Evolutionary conservation across 2,113 vertebrate genomes (phyloP), one percentile per base, ranked within the genome.

Genomic region (Sturnira hondurensis): DNA sequence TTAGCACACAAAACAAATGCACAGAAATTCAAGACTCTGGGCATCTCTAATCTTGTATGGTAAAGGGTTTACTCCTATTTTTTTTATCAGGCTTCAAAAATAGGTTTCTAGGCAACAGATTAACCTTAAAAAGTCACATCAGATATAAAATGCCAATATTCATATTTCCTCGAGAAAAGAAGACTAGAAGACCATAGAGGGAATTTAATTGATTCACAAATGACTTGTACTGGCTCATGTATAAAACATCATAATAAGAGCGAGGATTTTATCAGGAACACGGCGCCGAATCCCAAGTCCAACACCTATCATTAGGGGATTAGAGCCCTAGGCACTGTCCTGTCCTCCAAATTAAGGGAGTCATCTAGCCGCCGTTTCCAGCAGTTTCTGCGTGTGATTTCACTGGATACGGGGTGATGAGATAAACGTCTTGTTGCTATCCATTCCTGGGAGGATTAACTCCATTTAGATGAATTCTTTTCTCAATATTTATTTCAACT

Each of bases 371-470:
- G 98, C 97, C 95, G 96, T 98, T 98, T 97, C 96, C 95, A 96
- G 87, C 96, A 96, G 95, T 97, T 98, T 96, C 97, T 77, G 98
- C 97, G 98, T 98, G 97, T 98, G 97, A 98, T 97, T 98, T 98
- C 96, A 97, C 88, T 96, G 96, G 96, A 97, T 98, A 97, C 95
- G 82, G 81, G 56, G 36, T 94, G 97, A 98, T 98, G 98, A 98
- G 98, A 95, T 98, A 98, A 98, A 94, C 98, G 98, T 97, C 98
- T 98, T 86, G 81, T 98, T 98, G 96, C 94, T 98, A 92, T 96
- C 96, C 97, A 96, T 98, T 98, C 98, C 97, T 94, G 93, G 88
- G 33, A 97, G 97, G 97, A 98, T 98, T 98, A 98, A 96, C 95
- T 98, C 90, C 0, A 77, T 95, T 97, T 86, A 97, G 98, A 97